Evolutionary conservation across 2,888 invertebrate genomes (phyloP), one percentile per base, ranked within the genome.

Genomic region (Perizoma affinitatum): DNA sequence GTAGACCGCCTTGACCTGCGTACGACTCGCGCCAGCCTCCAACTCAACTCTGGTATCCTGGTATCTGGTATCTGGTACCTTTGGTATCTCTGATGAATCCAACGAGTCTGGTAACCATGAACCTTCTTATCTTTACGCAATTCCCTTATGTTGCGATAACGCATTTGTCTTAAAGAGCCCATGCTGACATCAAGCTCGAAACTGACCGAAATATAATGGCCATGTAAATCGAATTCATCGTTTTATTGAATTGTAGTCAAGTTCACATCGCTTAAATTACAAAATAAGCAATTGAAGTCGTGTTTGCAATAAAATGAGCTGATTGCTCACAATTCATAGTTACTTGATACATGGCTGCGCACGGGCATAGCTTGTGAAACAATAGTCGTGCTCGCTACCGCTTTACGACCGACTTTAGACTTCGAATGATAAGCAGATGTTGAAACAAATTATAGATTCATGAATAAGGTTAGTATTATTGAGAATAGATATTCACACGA

Each of bases 1-100:
- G 75, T 79, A 79, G 78, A 83, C 82, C 80, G 81, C 84, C 86
- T 86, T 86, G 88, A 87, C 88, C 86, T 82, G 80, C 81, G 44
- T 45, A 63, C 83, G 84, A 82, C 84, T 82, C 75, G 76, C 75
- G 75, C 69, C 70, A 77, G 76, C 80, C 83, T 83, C 84, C 84
- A 79, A 77, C 76, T 72, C 71, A 74, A 74, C 74, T 76, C 78
- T 85, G 78, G 67, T 66, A 71, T 74, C 84, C 87, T 85, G 78
- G 82, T 86, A 80, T 74, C 75, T 58, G 69, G 22, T 22, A 65
- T 63, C 66, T 52, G 60, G 51, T 22, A 22, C 22, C 22, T 22
- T 22, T 22, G 22, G 22, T 22, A 62, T 65, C 61, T 54, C 43
- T 53, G 63, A 54, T 11, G 58, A 52, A 61, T 63, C 53, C 59